Base-by-base conservation (phyloP, 2,113 vertebrate genomes). In the Indicator indicator region DNA sequence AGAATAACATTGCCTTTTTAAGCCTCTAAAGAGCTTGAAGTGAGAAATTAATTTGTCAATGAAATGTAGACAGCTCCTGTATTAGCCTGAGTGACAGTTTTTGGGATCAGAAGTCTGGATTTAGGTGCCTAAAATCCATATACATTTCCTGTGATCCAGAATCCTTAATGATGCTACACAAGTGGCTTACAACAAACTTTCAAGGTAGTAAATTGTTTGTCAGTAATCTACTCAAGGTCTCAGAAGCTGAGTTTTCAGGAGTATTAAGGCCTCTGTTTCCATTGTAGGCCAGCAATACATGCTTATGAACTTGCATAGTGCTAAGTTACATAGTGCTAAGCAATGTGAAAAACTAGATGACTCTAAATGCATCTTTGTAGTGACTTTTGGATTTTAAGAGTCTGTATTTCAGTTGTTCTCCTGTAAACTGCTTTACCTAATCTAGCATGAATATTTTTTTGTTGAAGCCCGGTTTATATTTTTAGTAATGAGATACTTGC, bases 41-140 rank as follows among this genome's bases (percentile, higher is more conserved):
- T 56, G 76, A 60, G 64, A 91, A 93, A 91, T 93, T 83, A 88
- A 67, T 91, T 88, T 91, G 28, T 91, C 60, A 67, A 74, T 60
- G 62, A 83, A 90, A 83, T 50, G 9, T 33, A 83, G 86, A 63
- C 42, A 78, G 21, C 54, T 91, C 13, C 18, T 75, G 17, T 33
- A 33, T 86, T 68, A 74, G 81, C 10, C n/a, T 84, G 54, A 90
- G n/a, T 3, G 21, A 81, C 52, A 83, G 77, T 89, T 94, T 95
- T 89, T 21, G 60, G 60, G 68, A 90, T 93, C 92, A 93, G 21
- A 95, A 95, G 38, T 30, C 38, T 83, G 86, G 56, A 90, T 76
- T 93, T 88, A 83, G 11, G 15, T 83, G 46, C 19, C 32, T 68
- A 67, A 94, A 90, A 80, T 42, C 56, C 28, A 20, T 16, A 26